Base-by-base conservation (phyloP, 2,888 invertebrate species). In the Folsomia candida region DNA sequence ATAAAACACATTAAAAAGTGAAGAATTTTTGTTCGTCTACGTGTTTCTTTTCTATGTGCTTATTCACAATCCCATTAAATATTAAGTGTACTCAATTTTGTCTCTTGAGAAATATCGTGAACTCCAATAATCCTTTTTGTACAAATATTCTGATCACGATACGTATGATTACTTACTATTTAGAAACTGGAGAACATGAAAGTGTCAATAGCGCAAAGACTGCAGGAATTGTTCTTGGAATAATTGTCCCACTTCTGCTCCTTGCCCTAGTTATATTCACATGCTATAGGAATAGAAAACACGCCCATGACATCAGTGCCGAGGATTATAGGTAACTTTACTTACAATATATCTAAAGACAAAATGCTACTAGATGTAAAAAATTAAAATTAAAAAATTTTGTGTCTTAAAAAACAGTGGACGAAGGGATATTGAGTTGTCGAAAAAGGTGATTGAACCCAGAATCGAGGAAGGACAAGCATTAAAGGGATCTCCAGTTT, bases 231-330 rank as follows among this genome's bases (percentile, higher is more conserved):
- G 88, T 93, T 80, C 85, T 91, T 75, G 89, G 89, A 37, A 87
- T 92, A 74, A 85, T 94, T 83, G 84, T 93, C 80, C 92, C 93
- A 24, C 85, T 92, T 76, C 81, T 91, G 59, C 84, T 93, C 59
- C 62, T 77, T 57, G 76, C 73, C 26, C 69, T 76, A 60, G 64
- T 70, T 29, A 26, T 71, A 20, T 65, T 72, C 24, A 24, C 54
- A 4, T 62, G 22, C 28, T 70, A 68, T 66, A 64, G 37, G 29
- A 70, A 47, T 27, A 58, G 72, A 51, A 73, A 63, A 51, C 58
- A 62, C 18, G 67, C 67, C 11, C 67, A 68, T 24, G 47, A 61
- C 2, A 71, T 75, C 47, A 64, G 51, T 37, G 22, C 65, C 3
- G 65, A 51, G 18, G 65, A 65, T 24, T 65, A 65, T 25, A 65